Base-by-base conservation (phyloP, 2,113 vertebrate genomes). In the Tragelaphus imberbis region DNA sequence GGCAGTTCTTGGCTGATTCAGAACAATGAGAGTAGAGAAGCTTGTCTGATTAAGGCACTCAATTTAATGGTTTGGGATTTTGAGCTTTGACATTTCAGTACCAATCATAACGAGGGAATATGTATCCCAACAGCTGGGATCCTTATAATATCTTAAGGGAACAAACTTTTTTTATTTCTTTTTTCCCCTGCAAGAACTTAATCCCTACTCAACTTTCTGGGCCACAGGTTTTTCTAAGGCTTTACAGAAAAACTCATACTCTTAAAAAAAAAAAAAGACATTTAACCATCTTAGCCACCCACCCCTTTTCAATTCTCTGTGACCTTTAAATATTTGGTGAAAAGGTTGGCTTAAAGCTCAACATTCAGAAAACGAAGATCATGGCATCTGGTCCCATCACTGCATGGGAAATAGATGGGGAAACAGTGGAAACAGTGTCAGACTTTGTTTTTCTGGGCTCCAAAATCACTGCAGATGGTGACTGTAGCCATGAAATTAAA, bases 151-250 rank as follows among this genome's bases (percentile, higher is more conserved):
- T 55, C 86, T 97, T 97, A 71, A 96, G 79, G 91, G 92, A 96
- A 95, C 88, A 97, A 92, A 82, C 92, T 10, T 93, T 95, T 27
- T 44, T 25, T 40, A 90, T 89, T 95, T 84, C 15, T 91, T 93
- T 17, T 49, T 27, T 2, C 4, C 10, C 19, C 68, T 65, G 77
- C 17, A 97, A 94, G 92, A 96, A 96, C 79, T 96, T 98, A 98
- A 97, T 98, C 81, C 95, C 47, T 91, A 94, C 86, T 98, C 97
- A 97, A 79, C 88, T 97, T 96, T 98, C 94, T 97, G 51, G 94
- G 88, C 92, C 94, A 98, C 97, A 98, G 90, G 82, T 97, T 97
- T 97, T 91, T 91, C 68, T 71, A 84, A 95, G 71, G 85, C 81
- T 96, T 98, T 97, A 89, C 19, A 96, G 97, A 96, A 98, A 98